A percentile compares a stretch with the other conserved stretches of the same genome.
Conservation (phyloP, 2,113 vertebrate species). For the Mirza zaza region DNA sequence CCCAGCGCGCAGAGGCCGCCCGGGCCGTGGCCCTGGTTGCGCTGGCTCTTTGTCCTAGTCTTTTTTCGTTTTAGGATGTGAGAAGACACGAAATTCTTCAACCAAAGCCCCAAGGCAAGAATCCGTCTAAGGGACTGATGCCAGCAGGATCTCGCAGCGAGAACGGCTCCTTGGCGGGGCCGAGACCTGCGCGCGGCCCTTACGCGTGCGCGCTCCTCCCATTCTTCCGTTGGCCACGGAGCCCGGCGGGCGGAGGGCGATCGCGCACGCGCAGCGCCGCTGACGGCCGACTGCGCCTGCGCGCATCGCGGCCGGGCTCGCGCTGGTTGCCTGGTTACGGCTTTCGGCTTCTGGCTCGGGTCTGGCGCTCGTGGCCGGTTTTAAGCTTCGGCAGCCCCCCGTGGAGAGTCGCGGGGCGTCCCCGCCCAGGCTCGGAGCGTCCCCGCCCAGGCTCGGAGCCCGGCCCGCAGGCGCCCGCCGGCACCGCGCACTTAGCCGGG, state of each 20-base stretch:
- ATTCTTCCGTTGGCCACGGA: background rate
- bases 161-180: background rate
- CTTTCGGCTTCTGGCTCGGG: background rate
- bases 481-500: background rate
- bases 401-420: background rate
- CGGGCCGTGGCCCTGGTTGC: background rate
- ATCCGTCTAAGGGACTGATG: background rate
- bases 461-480: background rate
- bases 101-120: background rate
- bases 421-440: background rate
- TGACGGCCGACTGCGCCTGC: background rate
- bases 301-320: background rate
- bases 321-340: conserved; percentile 44
- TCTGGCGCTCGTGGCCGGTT: fast-evolving
- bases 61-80: background rate
- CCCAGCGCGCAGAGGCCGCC: fast-evolving
- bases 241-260: background rate
- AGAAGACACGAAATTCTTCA: background rate
- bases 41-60: background rate
- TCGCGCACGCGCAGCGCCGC: background rate
- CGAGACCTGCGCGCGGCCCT: background rate
- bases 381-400: background rate
- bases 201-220: background rate
- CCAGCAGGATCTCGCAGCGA: background rate
- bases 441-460: background rate